These are phyloP conservation scores for Pachycephus smyrnensis DNA, from an alignment of 2,888 invertebrate species.

Conservation along the genomic window DNA sequence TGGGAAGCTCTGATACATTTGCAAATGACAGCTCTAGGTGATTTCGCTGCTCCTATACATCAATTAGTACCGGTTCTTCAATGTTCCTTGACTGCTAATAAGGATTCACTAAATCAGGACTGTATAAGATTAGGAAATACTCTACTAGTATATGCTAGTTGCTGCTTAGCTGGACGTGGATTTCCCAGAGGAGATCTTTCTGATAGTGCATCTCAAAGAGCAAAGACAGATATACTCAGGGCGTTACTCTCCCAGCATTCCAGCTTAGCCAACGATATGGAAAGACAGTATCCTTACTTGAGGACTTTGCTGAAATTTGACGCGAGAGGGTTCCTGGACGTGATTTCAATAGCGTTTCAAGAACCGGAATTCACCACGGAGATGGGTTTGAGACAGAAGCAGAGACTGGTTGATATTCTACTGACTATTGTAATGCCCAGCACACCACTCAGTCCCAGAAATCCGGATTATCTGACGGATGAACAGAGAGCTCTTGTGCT, in stretches of 20 bases:
- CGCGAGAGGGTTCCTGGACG: slow-evolving; percentile 87
- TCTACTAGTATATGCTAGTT: slow-evolving; percentile 86
- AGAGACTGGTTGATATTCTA: slow-evolving; percentile 83
- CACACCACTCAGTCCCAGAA: slow-evolving; percentile 54
- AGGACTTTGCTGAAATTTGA: slow-evolving; percentile 81
- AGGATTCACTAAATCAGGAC: slow-evolving; percentile 45
- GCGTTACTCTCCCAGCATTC: slow-evolving; percentile 79
- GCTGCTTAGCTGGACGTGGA: slow-evolving; percentile 87
- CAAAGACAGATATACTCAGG: slow-evolving; percentile 80
- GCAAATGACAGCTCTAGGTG: slow-evolving; percentile 76
- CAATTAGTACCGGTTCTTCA: slow-evolving; percentile 71
- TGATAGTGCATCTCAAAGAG: slow-evolving; percentile 72
- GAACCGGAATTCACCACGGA: slow-evolving; percentile 83
- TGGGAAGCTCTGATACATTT: slow-evolving; percentile 78
- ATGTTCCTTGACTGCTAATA: slow-evolving; percentile 57
- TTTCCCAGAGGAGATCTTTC: slow-evolving; percentile 84
- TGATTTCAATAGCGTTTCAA: slow-evolving; percentile 85
- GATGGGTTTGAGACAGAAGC: slow-evolving; percentile 78
- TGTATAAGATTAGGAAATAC: slow-evolving; percentile 79
- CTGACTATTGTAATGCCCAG: slow-evolving; percentile 77
- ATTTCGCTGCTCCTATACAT: slow-evolving; percentile 79
- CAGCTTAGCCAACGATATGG: slow-evolving; percentile 72
- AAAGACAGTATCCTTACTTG: slow-evolving; percentile 78
- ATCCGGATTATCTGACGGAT: slow-evolving; percentile 51
- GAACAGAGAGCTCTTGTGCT: slow-evolving; percentile 57